Conservation (phyloP, 2,888 invertebrate species). For the Girardia tigrina region DNA sequence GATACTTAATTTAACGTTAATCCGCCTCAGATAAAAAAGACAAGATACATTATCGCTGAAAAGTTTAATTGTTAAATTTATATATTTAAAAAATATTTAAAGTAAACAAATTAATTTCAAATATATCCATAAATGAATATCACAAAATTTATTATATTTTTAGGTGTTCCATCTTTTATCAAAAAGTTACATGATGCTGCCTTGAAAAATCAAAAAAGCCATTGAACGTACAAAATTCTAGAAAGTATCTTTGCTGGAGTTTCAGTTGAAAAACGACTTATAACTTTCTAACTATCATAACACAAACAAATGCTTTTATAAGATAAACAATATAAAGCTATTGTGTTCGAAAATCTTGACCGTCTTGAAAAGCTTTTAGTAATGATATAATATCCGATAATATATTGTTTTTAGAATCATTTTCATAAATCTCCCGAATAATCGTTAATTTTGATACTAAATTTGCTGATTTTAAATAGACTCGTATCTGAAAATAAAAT, state of each 20-base stretch:
- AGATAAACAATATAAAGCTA: neutral
- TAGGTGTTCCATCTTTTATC: constrained; percentile 6
- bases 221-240: neutral
- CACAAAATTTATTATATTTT: neutral
- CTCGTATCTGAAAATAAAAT: neutral
- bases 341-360: neutral
- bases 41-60: no score
- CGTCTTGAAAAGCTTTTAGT: constrained; percentile 5
- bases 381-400: constrained; percentile 17
- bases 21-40: no score
- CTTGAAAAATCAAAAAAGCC: neutral
- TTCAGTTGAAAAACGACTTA: neutral
- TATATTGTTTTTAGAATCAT: neutral
- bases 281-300: neutral
- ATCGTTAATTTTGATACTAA: neutral
- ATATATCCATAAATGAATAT: no score
- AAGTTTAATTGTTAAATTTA: no score
- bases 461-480: neutral
- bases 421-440: constrained; percentile 5
- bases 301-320: constrained; percentile 9
- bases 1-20: no score
- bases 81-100: no score
- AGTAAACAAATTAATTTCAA: no score
- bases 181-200: neutral
- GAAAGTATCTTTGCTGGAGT: neutral